A percentile compares a stretch with the other conserved stretches of the same genome.
Evolutionary conservation across 2,888 invertebrate genomes (phyloP).

Genomic region (Lumbricus terrestris): DNA sequence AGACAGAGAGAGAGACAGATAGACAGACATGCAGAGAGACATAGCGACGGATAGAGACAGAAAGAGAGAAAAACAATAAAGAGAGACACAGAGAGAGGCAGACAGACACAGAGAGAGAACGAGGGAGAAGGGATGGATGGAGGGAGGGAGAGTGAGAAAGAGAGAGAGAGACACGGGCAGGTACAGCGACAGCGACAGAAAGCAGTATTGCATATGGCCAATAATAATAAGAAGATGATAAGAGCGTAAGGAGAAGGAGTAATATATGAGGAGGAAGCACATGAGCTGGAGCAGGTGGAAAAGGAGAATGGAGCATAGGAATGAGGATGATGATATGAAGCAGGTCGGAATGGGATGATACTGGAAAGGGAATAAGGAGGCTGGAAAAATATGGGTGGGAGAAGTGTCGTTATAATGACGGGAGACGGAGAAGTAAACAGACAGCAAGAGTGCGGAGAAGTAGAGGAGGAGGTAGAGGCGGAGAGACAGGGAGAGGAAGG

Average conservation of each 20-base stretch:
- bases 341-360: background rate
- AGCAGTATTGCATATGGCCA: background rate
- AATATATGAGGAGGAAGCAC: background rate
- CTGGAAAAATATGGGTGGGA: background rate
- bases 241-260: background rate
- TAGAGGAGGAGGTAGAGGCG: background rate
- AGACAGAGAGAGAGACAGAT: too few relatives aligned
- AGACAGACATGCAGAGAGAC: too few relatives aligned
- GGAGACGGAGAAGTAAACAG: background rate
- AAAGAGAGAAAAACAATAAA: too few relatives aligned
- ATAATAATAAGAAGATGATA: background rate
- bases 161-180: too few relatives aligned
- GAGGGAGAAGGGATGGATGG: constrained; percentile 11
- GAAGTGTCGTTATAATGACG: background rate
- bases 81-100: too few relatives aligned
- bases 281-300: background rate
- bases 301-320: background rate
- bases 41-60: too few relatives aligned
- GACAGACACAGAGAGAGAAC: too few relatives aligned
- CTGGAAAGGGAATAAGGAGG: background rate
- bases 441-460: background rate
- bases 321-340: background rate
- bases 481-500: background rate
- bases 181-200: too few relatives aligned
- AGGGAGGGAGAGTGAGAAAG: too few relatives aligned